These are phyloP conservation scores for Rhodeus uyekii DNA, from an alignment of 2,797 vertebrate genomes.

Conservation along the genomic window DNA sequence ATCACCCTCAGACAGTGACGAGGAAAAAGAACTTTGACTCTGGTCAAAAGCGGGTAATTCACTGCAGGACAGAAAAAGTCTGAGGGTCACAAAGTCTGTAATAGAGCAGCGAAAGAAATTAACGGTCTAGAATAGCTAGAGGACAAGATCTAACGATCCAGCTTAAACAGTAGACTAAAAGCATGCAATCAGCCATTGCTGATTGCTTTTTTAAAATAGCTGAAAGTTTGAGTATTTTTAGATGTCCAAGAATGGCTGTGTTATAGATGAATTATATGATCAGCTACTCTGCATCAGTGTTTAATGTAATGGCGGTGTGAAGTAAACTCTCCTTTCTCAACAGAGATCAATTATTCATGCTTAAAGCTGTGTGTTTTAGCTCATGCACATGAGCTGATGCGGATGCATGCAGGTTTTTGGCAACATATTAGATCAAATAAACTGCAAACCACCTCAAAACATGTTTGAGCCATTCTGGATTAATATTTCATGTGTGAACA, in stretches of 20 bases:
- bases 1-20: background rate
- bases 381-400: background rate
- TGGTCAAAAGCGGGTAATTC: conserved; percentile 4
- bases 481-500: conserved; percentile 63
- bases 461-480: conserved; percentile 47
- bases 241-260: background rate
- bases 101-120: background rate
- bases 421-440: conserved; percentile 52
- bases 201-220: conserved; percentile 42
- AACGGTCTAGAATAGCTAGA: background rate
- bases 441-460: conserved; percentile 52
- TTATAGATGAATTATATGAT: conserved; percentile 12
- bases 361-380: conserved; percentile 27
- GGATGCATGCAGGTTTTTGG: conserved; percentile 60
- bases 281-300: background rate
- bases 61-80: conserved; percentile 1
- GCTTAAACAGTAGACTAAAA: conserved; percentile 25
- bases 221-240: conserved; percentile 21
- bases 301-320: background rate
- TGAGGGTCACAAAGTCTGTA: background rate
- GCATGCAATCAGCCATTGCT: conserved; percentile 23
- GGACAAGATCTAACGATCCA: conserved; percentile 23
- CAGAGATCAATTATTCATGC: background rate
- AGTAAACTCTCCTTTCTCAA: conserved; percentile 13
- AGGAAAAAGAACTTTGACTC: conserved; percentile 3